A percentile compares a stretch with the other conserved stretches of the same genome.
These are phyloP conservation scores for Gallinago solitaria DNA, from an alignment of 2,797 vertebrate species.

Conservation along the genomic window DNA sequence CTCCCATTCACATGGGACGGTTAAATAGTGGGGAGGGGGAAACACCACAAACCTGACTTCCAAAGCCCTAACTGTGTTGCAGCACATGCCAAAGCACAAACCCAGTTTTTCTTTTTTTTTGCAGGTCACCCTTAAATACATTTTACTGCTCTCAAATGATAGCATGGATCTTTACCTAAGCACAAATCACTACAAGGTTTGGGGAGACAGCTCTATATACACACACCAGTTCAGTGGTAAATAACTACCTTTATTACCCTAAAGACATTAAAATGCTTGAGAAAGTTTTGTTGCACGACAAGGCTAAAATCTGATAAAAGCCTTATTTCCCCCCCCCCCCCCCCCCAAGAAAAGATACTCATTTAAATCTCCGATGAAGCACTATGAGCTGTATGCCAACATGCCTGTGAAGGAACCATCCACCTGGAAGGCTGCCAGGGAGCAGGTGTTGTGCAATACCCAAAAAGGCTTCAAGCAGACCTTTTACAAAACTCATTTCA, in stretches of 20 bases:
- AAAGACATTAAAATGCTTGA: conserved; percentile 9
- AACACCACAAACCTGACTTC: conserved; percentile 10
- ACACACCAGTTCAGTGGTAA: conserved; percentile 17
- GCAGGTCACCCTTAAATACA: conserved; percentile 42
- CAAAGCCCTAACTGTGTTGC: neutral
- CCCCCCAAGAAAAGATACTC: neutral
- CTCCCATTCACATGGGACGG: neutral
- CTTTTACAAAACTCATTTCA: neutral
- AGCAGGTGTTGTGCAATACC: conserved; percentile 14
- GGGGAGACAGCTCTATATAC: conserved; percentile 18
- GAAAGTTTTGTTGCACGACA: neutral
- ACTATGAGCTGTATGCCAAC: conserved; percentile 13
- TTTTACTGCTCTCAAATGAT: neutral
- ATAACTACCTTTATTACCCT: neutral
- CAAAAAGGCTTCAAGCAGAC: neutral
- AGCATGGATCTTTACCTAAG: neutral
- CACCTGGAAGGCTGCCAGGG: conserved; percentile 44
- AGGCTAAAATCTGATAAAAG: neutral
- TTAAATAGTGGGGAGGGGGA: neutral
- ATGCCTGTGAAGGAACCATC: neutral
- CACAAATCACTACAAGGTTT: neutral
- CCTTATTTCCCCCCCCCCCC: neutral
- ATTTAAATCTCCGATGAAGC: neutral
- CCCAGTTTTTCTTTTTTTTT: neutral
- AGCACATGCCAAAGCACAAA: conserved; percentile 7